Conservation (phyloP, 2,113 vertebrate genomes). For the Etheostoma spectabile region DNA sequence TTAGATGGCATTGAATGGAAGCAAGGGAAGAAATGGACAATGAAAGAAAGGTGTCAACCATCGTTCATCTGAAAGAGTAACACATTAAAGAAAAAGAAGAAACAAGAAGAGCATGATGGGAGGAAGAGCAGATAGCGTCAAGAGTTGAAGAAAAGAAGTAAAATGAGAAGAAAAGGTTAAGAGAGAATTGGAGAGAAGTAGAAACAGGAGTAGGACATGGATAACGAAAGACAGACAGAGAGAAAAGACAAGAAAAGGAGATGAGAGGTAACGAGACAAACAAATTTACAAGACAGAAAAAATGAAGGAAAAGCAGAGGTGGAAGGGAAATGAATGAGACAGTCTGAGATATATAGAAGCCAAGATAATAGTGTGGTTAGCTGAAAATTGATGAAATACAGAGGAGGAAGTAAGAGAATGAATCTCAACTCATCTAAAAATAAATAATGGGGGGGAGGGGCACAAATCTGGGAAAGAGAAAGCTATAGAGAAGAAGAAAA, state of each 20-base stretch:
- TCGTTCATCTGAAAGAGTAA: neutral
- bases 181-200: neutral
- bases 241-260: too few species aligned
- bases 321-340: too few species aligned
- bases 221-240: neutral
- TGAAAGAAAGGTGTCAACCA: conserved; percentile 14
- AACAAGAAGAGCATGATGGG: neutral
- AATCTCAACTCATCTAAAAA: neutral
- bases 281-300: too few species aligned
- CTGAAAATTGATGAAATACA: neutral
- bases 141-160: neutral
- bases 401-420: neutral
- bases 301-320: too few species aligned
- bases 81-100: too few species aligned
- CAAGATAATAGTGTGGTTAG: neutral
- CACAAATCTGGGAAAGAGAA: neutral
- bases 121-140: neutral
- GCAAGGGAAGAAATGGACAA: conserved; percentile 6
- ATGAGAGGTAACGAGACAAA: too few species aligned
- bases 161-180: neutral
- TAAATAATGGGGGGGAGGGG: neutral
- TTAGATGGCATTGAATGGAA: conserved; percentile 22
- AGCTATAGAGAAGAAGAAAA: neutral
- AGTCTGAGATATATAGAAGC: neutral
- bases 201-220: neutral